Evolutionary conservation across 2,797 vertebrate species (phyloP), one percentile per base, ranked within the genome.

Genomic region (Chelon auratus): DNA sequence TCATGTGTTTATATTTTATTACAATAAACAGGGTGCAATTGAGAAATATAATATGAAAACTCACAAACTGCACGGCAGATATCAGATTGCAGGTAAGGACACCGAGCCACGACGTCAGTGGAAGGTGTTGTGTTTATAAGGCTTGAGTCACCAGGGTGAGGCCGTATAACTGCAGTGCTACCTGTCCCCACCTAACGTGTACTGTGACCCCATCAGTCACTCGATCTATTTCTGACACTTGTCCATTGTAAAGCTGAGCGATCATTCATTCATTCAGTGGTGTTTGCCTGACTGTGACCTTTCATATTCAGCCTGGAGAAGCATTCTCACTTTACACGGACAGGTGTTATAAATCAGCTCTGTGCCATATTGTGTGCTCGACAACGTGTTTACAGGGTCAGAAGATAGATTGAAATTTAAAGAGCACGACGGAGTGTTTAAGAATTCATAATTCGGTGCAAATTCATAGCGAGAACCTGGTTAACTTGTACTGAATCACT

Each of bases 181-280:
- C 52, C 62, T 42, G 66, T 73, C 78, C 79, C 75, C 88, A 82
- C 85, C 85, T 73, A 57, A 45, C 2, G 48, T 83, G 82, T 74
- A 82, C 88, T 77, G 58, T 86, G 81, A 87, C 84, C 89, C 77
- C 52, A 54, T 75, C 68, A 63, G 72, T 71, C 75, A 84, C 72
- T 52, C 70, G 75, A 85, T 80, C 79, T 72, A 48, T 68, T 71
- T 77, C 65, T 68, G 48, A 55, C 62, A 39, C 37, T 18, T 33
- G 9, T 51, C 30, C 52, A 68, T 76, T 83, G 75, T 78, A 57
- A 85, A 75, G 57, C n/a, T 0, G 22, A 40, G 43, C 13, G 2
- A 79, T 68, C 51, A 47, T 57, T 77, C 55, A 40, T 51, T 78
- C 76, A 69, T 80, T 79, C 64, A 61, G 18, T 1, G 15, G 3